Evolutionary conservation across 2,888 invertebrate genomes (phyloP).

Genomic region (Digitonthophagus gazella): DNA sequence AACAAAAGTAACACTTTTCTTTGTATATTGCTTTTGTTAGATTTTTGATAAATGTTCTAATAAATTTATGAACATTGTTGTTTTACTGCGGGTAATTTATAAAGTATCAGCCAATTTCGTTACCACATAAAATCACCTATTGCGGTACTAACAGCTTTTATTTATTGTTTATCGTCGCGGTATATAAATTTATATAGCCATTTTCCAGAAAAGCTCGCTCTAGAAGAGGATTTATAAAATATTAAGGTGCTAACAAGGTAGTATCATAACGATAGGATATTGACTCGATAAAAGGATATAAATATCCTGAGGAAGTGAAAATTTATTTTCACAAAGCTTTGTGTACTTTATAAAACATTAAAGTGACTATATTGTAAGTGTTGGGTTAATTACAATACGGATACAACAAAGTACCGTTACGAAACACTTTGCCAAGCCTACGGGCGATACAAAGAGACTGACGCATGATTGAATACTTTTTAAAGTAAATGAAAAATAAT

Average conservation of each 20-base stretch:
- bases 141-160: neutral
- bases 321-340: neutral
- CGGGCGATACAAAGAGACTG: too few species aligned
- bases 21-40: too few species aligned
- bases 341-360: neutral
- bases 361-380: too few species aligned
- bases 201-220: neutral
- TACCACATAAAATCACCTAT: neutral
- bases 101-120: neutral
- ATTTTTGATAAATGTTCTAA: neutral
- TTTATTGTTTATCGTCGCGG: neutral
- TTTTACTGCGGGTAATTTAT: neutral
- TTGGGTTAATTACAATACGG: neutral
- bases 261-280: neutral
- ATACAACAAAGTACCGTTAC: neutral
- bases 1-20: too few species aligned
- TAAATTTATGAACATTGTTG: neutral
- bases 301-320: neutral
- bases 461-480: neutral
- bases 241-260: neutral
- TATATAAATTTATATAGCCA: neutral
- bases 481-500: neutral
- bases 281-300: neutral
- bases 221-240: neutral
- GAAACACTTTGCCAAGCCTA: neutral